These are phyloP conservation scores for Pelodiscus sinensis DNA, from an alignment of 2,113 vertebrate genomes.

Conservation along the genomic window DNA sequence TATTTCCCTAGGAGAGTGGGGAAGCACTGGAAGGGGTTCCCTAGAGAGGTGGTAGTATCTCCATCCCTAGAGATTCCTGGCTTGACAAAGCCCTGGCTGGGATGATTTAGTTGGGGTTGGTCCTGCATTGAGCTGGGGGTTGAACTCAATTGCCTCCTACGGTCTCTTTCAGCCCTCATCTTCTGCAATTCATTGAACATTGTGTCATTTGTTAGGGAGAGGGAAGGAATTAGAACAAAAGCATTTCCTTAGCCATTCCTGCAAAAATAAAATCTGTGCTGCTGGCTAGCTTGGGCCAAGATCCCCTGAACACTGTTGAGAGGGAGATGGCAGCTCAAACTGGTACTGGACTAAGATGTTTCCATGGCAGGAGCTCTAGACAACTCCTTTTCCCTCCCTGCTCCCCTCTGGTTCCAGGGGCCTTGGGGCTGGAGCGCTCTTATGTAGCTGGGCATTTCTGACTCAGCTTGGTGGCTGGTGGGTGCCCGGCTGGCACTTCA, in stretches of 20 bases:
- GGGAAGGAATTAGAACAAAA: background rate
- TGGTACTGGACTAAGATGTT: background rate
- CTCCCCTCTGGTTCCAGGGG: background rate
- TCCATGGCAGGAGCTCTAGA: background rate
- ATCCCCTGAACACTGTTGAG: background rate
- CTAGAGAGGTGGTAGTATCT: no score
- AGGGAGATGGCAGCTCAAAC: background rate
- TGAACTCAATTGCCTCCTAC: no score
- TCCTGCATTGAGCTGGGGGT: no score
- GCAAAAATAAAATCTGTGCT: background rate
- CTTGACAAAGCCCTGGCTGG: no score
- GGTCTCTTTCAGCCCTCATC: no score
- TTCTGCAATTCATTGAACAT: background rate
- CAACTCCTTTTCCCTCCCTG: background rate
- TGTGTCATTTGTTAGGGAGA: background rate
- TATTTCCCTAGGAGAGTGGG: no score
- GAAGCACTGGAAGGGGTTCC: no score
- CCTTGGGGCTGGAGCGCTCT: background rate
- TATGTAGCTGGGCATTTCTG: background rate
- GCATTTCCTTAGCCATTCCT: background rate
- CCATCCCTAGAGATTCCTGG: no score
- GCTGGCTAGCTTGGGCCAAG: background rate
- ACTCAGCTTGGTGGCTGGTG: background rate
- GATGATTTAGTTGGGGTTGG: no score
- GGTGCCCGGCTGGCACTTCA: background rate